phyloP scores from a whole-genome alignment of 30 jellyfish, hydroid and myxozoan species.

The Morbakka virulenta region DNA sequence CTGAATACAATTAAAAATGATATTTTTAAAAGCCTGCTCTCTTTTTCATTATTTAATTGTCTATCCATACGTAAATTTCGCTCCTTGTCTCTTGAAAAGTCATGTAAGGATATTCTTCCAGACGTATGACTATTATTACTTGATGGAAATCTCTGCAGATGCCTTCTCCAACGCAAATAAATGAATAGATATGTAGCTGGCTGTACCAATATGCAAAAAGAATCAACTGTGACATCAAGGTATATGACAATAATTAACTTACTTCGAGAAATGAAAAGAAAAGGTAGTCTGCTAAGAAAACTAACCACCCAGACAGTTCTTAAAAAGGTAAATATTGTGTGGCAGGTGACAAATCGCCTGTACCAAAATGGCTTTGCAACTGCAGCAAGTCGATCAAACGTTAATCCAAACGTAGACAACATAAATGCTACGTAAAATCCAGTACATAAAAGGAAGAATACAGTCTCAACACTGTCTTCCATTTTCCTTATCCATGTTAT shows the following conservation, averaged over 20 bases:
- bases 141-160: neutral
- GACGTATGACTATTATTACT: neutral
- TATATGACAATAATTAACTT: constrained; percentile 12
- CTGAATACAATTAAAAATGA: constrained; percentile 19
- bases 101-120: too few relatives aligned
- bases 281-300: constrained; percentile 40
- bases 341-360: constrained; percentile 18
- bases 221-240: constrained; percentile 37
- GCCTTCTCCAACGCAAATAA: constrained; percentile 16
- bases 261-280: constrained; percentile 11
- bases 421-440: constrained; percentile 35
- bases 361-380: constrained; percentile 53
- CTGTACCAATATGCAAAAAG: constrained; percentile 26
- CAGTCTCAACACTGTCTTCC: neutral
- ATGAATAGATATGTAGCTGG: constrained; percentile 43
- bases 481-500: constrained; percentile 1
- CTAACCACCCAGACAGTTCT: constrained; percentile 32
- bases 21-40: constrained; percentile 30
- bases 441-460: constrained; percentile 4
- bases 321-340: constrained; percentile 1
- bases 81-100: neutral
- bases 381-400: constrained; percentile 42
- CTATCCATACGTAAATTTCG: constrained; percentile 7
- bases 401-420: constrained; percentile 23
- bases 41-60: constrained; percentile 19